Conservation (phyloP, 2,797 vertebrate genomes). For the Gallinago solitaria region DNA sequence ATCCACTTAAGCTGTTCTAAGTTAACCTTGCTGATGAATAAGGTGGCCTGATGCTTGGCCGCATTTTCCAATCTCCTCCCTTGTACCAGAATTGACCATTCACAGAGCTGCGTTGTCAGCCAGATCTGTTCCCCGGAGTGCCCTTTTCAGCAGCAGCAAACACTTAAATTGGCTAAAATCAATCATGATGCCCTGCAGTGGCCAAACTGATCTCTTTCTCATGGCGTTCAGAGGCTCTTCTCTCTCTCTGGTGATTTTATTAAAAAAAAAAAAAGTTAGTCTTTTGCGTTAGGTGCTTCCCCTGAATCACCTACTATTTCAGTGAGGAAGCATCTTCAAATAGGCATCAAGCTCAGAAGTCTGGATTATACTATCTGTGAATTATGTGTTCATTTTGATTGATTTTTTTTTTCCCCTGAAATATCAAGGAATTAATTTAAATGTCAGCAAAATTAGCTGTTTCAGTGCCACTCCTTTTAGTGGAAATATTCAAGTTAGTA, state of each 20-base stretch:
- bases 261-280: background rate
- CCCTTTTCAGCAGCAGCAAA: background rate
- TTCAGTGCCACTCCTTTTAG: background rate
- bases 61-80: background rate
- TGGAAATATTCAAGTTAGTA: background rate
- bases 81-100: background rate
- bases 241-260: background rate
- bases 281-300: background rate
- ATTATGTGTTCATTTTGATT: background rate
- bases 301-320: background rate
- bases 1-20: background rate
- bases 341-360: background rate
- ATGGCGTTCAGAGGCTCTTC: background rate
- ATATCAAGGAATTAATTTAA: background rate
- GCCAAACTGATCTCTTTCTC: background rate
- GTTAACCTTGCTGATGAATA: background rate
- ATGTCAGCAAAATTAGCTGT: background rate
- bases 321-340: background rate
- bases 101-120: background rate
- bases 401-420: background rate
- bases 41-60: background rate
- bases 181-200: background rate
- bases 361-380: background rate
- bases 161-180: conserved; percentile 13
- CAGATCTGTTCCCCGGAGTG: background rate